A percentile compares a stretch with the other conserved stretches of the same genome.
Conservation (phyloP, 2,888 invertebrate genomes). For the Julus scandinavius region DNA sequence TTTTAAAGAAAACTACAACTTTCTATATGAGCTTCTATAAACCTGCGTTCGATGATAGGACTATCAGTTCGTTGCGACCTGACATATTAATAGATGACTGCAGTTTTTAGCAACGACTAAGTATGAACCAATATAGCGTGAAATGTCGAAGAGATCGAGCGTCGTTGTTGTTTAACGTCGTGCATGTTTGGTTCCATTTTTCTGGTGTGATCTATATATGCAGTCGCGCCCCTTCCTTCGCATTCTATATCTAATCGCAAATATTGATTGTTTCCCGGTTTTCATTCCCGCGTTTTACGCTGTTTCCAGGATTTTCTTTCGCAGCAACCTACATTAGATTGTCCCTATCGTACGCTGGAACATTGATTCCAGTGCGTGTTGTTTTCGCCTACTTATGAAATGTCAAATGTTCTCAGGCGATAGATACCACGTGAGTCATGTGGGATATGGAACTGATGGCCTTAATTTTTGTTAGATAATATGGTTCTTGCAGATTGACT, state of each 20-base stretch:
- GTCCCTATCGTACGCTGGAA: not conserved
- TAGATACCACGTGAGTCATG: too few species aligned
- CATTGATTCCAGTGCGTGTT: constrained; percentile 26
- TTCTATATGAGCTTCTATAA: not conserved
- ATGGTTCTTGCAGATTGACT: too few species aligned
- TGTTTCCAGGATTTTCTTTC: constrained; percentile 30
- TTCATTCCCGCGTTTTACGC: constrained; percentile 11
- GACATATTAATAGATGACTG: not conserved
- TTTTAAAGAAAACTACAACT: too few species aligned
- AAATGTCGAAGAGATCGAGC: constrained; percentile 10
- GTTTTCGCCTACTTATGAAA: constrained; percentile 12
- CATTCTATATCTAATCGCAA: constrained; percentile 14
- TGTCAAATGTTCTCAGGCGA: constrained; percentile 34
- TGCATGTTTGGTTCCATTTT: constrained; percentile 14
- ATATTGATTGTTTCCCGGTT: constrained; percentile 38
- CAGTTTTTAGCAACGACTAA: constrained; percentile 2
- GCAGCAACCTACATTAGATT: constrained; percentile 24
- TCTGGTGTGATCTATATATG: not conserved
- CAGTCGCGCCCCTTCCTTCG: not conserved
- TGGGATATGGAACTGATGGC: too few species aligned
- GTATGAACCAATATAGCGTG: not conserved
- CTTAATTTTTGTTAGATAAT: too few species aligned
- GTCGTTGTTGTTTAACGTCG: not conserved
- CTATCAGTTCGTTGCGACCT: not conserved
- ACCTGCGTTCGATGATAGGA: not conserved